Conservation (phyloP, 2,113 vertebrate species). For the Hippolais icterina region DNA sequence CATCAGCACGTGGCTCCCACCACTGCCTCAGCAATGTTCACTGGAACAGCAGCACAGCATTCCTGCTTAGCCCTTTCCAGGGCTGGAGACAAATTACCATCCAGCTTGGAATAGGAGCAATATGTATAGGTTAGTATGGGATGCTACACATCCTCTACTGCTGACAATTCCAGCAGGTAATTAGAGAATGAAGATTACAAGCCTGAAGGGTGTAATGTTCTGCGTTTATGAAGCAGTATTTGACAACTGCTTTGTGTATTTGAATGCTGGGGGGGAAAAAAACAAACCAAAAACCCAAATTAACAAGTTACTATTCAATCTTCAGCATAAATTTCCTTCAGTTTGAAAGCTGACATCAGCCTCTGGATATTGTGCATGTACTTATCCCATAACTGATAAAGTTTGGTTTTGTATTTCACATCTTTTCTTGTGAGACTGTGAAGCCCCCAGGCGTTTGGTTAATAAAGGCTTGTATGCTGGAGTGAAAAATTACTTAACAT, state of each 20-base stretch:
- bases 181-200: background rate
- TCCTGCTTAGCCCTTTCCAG: background rate
- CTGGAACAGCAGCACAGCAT: background rate
- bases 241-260: background rate
- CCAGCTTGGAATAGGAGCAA: background rate
- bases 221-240: background rate
- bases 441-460: background rate
- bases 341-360: background rate
- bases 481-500: background rate
- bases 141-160: background rate
- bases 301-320: background rate
- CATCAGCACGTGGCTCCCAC: rapidly evolving
- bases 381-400: background rate
- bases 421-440: background rate
- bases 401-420: background rate
- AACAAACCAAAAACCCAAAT: background rate
- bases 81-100: background rate
- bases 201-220: background rate
- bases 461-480: background rate
- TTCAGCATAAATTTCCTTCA: background rate
- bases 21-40: background rate
- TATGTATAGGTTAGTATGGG: rapidly evolving
- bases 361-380: background rate
- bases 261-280: background rate
- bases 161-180: background rate